Base-by-base conservation (phyloP, 2,797 vertebrate genomes). In the Periophthalmus magnuspinnatus region DNA sequence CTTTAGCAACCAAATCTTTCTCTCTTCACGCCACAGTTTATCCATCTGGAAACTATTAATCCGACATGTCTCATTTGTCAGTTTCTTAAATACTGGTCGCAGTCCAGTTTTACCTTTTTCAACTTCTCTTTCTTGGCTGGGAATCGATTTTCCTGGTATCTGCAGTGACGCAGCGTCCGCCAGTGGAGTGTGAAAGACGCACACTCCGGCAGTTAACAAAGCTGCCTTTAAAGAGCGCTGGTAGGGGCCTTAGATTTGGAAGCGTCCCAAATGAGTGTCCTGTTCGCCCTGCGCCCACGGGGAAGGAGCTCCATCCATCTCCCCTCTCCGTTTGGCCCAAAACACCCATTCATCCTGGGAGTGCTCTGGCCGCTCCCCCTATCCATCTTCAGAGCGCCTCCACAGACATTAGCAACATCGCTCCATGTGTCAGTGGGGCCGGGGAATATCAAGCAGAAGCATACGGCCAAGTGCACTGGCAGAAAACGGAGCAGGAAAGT, bases 301-400 rank as follows among this genome's bases (percentile, higher is more conserved):
- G 79, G 50, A 77, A 84, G 78, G 79, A 76, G 75, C 76, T 69
- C 72, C 78, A 73, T 79, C 79, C 73, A 78, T 84, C 70, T 77
- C 59, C 67, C 66, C 63, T 65, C 38, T 3, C 32, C 74, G 22
- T 55, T 5, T 5, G 34, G 72, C 62, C 77, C 68, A 66, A 74
- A 57, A 78, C 1, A 67, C 76, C 67, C 67, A 83, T 86, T 84
- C 83, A 80, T 81, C 68, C 78, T 76, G 54, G 41, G 77, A 45
- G 45, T 57, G 65, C 76, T 69, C 67, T 77, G 61, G 65, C 65
- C 24, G 60, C 38, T 72, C 61, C 67, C 60, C 70, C 67, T 24
- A 82, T 89, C 77, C 72, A 65, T 82, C 75, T 81, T 82, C 65
- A 54, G 72, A 62, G 65, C 28, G 6, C 47, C 66, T 62, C 65